Evolutionary conservation across 1,140 invertebrate species (phyloP), one percentile per base, ranked within the genome.

Genomic region (Thaumetopoea pityocampa): DNA sequence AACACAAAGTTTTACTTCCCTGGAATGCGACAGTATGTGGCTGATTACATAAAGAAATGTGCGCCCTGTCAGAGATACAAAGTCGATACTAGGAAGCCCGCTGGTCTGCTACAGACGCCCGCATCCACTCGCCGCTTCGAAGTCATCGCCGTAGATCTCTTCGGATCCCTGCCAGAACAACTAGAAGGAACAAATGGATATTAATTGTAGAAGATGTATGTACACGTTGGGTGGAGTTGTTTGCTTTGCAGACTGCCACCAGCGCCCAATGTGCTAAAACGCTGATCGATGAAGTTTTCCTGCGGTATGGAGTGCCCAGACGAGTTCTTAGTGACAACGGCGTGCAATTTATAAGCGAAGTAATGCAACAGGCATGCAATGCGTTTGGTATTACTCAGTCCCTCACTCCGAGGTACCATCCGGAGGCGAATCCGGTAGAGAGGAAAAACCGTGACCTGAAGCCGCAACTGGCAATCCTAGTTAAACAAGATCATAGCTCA

Each of bases 371-470:
- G 22, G 28, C 59, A 0, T 48, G 54, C 10, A 50, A 62, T 32
- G 48, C 38, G 6, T 23, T 81, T 2, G 65, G 46, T 1, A 57
- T 80, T 1, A 46, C 45, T 3, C 78, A 82, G 17, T 44, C 45
- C 2, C 38, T 82, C 0, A 74, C 63, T 10, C 65, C 76, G 1
- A 7, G 58, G 1, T 73, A 82, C 42, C 65, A 81, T 28, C 65
- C 84, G 1, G 51, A 66, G 18, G 52, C 70, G 0, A 85, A 85
- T 27, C 77, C 72, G 1, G 69, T 67, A 1, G 81, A 85, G 48
- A 30, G 79, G 0, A 71, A 59, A 14, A 84, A 84, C 36, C 30
- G 68, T 3, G 68, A 77, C n/a, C 17, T 85, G 5, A 84, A 83
- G 33, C 58, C 9, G 1, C 78, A 81, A 38, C 50, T 83, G 0